Base-by-base conservation (phyloP, 2,888 invertebrate species). In the Brenthis daphne region DNA sequence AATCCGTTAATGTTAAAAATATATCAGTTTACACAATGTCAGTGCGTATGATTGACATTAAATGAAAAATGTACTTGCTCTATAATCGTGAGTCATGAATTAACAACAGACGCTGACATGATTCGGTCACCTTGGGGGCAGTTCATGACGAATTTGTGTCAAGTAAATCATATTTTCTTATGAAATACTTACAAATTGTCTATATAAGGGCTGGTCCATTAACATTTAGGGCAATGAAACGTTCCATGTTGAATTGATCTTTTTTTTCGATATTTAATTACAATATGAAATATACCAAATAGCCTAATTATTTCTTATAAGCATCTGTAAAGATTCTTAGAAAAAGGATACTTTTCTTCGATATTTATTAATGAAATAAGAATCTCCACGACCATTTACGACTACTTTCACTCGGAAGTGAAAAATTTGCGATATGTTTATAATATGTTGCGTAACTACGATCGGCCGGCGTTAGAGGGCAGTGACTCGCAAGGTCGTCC, bases 401-500 rank as follows among this genome's bases (percentile, higher is more conserved):
- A 50, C 11, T 11, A 69, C 72, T 73, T 71, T 69, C 66, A 68
- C 69, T 68, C 57, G 66, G 60, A 65, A 60, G 55, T 56, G 48
- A 14, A 56, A 66, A 6, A 47, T 14, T 12, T 24, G 53, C 54
- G 29, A 47, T 60, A 43, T 70, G 72, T 68, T 70, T 68, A 53
- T 54, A 33, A 16, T n/a, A 50, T 57, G 54, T 72, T 55, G 56
- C 64, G 57, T 67, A 67, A 71, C 60, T 24, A 29, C 29, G 64
- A 55, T 50, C 56, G 71, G 65, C 48, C 55, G 60, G 64, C 65
- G 57, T 68, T 20, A 12, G 66, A 60, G 75, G 73, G 70, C 75
- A 74, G 60, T 70, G 74, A 74, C 74, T 73, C 65, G 68, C 75
- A 74, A 75, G 75, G 75, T 69, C 75, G 71, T 60, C 53, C 20